Evolutionary conservation across 2,113 vertebrate species (phyloP).

Genomic region (Bubo scandiacus): DNA sequence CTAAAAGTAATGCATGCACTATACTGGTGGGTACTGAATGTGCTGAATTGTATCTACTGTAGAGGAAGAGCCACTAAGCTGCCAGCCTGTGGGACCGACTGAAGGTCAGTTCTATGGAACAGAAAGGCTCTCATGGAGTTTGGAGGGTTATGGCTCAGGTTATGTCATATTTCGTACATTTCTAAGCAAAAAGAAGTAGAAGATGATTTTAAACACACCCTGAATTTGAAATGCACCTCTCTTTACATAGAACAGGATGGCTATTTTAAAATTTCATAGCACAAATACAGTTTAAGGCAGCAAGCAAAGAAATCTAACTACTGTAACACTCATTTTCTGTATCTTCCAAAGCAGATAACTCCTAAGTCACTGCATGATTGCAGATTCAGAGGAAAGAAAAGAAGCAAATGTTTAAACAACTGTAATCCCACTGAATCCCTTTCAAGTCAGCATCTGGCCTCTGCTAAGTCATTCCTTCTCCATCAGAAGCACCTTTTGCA

Average conservation of each 20-base stretch:
- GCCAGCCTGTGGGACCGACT: not conserved
- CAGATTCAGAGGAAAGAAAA: not conserved
- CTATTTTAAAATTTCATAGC: not conserved
- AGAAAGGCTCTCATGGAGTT: not conserved
- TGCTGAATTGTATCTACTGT: not conserved
- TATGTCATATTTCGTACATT: not conserved
- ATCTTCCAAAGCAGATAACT: not conserved
- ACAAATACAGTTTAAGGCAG: not conserved
- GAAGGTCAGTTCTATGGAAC: not conserved
- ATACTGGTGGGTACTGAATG: not conserved
- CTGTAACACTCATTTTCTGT: not conserved
- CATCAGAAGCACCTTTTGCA: not conserved
- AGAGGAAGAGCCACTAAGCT: not conserved
- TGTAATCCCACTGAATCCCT: not conserved
- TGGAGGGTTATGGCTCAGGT: not conserved
- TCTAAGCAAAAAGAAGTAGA: not conserved
- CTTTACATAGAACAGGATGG: not conserved
- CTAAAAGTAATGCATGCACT: not conserved
- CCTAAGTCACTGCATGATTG: not conserved
- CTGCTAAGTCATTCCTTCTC: not conserved
- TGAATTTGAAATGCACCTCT: not conserved
- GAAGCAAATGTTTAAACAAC: not conserved
- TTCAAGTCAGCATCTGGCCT: not conserved
- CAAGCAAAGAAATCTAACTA: not conserved
- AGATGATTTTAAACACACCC: not conserved